These are phyloP conservation scores for Iguana delicatissima DNA, from an alignment of 2,797 vertebrate genomes.

Conservation along the genomic window DNA sequence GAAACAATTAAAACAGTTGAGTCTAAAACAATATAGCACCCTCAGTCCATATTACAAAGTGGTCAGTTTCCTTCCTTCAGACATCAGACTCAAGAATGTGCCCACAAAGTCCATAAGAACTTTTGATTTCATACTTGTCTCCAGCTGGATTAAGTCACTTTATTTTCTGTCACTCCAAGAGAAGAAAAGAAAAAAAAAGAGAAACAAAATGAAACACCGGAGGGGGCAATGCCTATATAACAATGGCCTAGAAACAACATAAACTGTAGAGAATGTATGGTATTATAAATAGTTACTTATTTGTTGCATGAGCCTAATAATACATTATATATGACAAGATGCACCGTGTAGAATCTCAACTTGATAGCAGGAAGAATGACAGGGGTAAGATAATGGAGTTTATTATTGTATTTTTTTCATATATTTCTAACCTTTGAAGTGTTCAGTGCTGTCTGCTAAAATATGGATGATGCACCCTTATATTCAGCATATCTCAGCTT, in stretches of 20 bases:
- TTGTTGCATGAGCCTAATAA: constrained; percentile 33
- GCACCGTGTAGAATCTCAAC: constrained; percentile 45
- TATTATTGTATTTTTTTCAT: constrained; percentile 56
- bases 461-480: constrained; percentile 43
- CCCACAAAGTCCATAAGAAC: not conserved
- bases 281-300: constrained; percentile 39
- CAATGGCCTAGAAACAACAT: constrained; percentile 29
- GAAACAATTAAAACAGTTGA: too few species aligned
- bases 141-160: constrained; percentile 6
- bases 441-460: constrained; percentile 58
- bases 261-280: not conserved
- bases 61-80: too few species aligned
- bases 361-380: constrained; percentile 64
- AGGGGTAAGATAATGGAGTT: constrained; percentile 58
- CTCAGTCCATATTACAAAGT: too few species aligned
- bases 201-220: not conserved
- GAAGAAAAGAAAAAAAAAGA: not conserved
- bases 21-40: too few species aligned
- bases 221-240: not conserved
- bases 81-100: not conserved
- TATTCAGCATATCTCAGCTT: constrained; percentile 50
- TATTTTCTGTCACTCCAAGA: not conserved
- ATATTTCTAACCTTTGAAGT: constrained; percentile 53
- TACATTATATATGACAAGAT: constrained; percentile 26
- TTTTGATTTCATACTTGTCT: not conserved